Evolutionary conservation across 2,113 vertebrate species (phyloP), one percentile per base, ranked within the genome.

Genomic region (Microcebus murinus): DNA sequence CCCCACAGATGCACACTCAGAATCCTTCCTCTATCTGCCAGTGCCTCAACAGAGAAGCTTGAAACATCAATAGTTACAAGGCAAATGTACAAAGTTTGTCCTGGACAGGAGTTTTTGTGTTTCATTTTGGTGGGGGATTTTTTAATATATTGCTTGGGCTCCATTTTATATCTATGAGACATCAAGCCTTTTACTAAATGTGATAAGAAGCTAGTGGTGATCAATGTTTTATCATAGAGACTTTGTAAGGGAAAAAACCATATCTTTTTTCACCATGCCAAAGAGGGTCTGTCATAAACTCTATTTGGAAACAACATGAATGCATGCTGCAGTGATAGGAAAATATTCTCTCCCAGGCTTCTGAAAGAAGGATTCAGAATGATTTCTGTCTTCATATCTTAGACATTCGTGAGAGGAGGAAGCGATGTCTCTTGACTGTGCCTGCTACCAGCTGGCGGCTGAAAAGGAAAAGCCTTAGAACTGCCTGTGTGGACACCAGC

Each of bases 191-290:
- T 80, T 79, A 55, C 39, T 90, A 55, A 94, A 36, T 42, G 4
- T 71, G 6, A 87, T 96, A 76, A 86, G 36, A 89, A 79, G 29
- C 36, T 39, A 20, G n/a, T n/a, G 29, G n/a, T 92, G 8, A 55
- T 11, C 34, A 79, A 86, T 68, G 36, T 39, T 70, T 86, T 82
- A 74, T n/a, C 59, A 67, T 1, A 45, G 27, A 86, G 48, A 61
- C 34, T 74, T 79, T 59, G 7, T 65, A 92, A 85, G 57, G n/a
- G 45, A 70, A 59, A 27, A 9, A 18, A 50, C 25, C 45, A 0
- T 42, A 68, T 45, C 77, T 97, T 94, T 92, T 93, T 50, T 86
- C 48, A 71, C 25, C 20, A 12, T 71, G 63, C 80, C 87, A 95
- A 70, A 74, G 25, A 39, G 85, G 14, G 4, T 20, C 61, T 82